Conservation (phyloP, 2,888 invertebrate genomes). For the Trichopria drosophilae region DNA sequence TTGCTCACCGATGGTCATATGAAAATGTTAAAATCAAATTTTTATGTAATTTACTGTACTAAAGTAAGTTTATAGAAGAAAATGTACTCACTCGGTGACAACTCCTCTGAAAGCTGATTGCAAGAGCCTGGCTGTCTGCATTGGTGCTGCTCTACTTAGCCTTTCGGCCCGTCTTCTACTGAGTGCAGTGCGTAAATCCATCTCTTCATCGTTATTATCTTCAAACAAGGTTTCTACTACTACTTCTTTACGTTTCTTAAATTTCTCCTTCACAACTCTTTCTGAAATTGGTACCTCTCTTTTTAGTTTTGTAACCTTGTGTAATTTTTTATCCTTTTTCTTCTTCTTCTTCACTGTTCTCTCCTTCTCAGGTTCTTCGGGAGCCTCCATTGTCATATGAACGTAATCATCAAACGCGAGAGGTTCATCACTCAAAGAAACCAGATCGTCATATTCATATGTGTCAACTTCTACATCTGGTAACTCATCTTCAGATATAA, state of each 20-base stretch:
- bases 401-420: conserved; percentile 28
- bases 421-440: conserved; percentile 33
- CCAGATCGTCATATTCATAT: conserved; percentile 33
- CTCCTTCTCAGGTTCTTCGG: conserved; percentile 49
- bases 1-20: too few relatives aligned
- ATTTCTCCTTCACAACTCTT: conserved; percentile 51
- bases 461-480: conserved; percentile 35
- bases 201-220: conserved; percentile 51
- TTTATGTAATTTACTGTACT: not conserved
- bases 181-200: conserved; percentile 61
- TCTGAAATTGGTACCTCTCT: conserved; percentile 48
- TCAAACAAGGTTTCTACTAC: conserved; percentile 40
- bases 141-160: conserved; percentile 55
- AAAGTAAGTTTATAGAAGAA: too few relatives aligned
- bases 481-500: conserved; percentile 37
- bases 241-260: conserved; percentile 47
- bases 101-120: conserved; percentile 63
- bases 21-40: not conserved
- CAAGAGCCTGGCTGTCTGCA: conserved; percentile 59
- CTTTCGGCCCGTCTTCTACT: conserved; percentile 63
- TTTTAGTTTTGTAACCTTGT: conserved; percentile 58
- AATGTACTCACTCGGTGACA: conserved; percentile 58
- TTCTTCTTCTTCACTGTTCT: conserved; percentile 54
- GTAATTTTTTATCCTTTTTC: conserved; percentile 58
- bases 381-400: conserved; percentile 41